A percentile compares a stretch with the other conserved stretches of the same genome.
Conservation (phyloP, 2,888 invertebrate genomes). For the Lumbricus terrestris region DNA sequence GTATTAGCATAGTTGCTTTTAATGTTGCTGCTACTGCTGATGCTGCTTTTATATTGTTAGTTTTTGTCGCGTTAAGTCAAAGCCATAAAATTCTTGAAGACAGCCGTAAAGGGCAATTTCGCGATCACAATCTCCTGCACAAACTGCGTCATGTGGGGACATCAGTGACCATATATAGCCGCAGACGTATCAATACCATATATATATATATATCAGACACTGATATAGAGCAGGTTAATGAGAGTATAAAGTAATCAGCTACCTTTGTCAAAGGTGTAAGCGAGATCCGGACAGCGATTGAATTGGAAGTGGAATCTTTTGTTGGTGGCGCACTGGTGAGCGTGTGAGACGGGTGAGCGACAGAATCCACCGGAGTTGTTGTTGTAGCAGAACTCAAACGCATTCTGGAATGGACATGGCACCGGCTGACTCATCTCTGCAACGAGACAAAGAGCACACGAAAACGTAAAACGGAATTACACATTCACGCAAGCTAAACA, state of each 20-base stretch:
- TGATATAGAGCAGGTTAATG: not conserved
- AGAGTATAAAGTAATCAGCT: not conserved
- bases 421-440: constrained; percentile 68
- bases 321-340: constrained; percentile 90
- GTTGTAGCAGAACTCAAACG: constrained; percentile 89
- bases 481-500: too few species aligned
- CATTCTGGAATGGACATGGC: constrained; percentile 84
- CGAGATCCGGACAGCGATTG: constrained; percentile 81
- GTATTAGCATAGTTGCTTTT: not conserved
- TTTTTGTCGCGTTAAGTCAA: too few species aligned
- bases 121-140: too few species aligned
- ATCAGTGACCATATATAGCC: too few species aligned
- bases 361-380: constrained; percentile 70
- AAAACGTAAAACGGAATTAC: not conserved
- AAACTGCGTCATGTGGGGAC: too few species aligned
- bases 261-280: constrained; percentile 47
- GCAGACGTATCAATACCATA: not conserved
- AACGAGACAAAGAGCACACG: not conserved
- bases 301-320: constrained; percentile 84
- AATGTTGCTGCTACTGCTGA: too few species aligned
- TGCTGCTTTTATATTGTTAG: too few species aligned
- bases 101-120: too few species aligned
- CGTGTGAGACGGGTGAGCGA: constrained; percentile 81
- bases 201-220: too few species aligned
- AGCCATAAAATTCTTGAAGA: too few species aligned